These are phyloP conservation scores for Cephalopholis sonnerati DNA, from an alignment of 2,113 vertebrate genomes.

Conservation along the genomic window DNA sequence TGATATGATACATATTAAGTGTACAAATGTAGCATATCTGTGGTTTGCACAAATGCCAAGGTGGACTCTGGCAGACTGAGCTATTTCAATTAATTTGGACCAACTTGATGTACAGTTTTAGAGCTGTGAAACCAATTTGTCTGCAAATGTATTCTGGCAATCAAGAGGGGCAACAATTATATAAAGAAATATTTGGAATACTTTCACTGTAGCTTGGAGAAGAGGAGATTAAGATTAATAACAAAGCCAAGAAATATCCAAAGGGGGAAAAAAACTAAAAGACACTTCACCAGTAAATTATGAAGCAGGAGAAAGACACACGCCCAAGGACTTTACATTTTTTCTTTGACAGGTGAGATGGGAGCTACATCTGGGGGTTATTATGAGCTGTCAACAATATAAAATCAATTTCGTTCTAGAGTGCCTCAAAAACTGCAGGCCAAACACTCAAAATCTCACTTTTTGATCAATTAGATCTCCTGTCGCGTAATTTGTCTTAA, in stretches of 20 bases:
- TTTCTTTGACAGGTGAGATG: slow-evolving; percentile 32
- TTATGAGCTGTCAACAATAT: slow-evolving; percentile 12
- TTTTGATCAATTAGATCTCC: slow-evolving; percentile 3
- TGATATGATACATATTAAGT: too few relatives aligned
- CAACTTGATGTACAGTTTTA: slow-evolving; percentile 14
- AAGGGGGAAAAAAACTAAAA: slow-evolving; percentile 33
- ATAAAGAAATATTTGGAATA: slow-evolving; percentile 6
- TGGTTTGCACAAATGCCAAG: too few relatives aligned
- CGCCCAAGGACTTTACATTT: slow-evolving; percentile 17
- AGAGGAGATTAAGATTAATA: slow-evolving; percentile 49
- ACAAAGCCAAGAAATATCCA: slow-evolving; percentile 33
- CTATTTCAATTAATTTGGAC: not conserved
- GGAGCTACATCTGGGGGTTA: slow-evolving; percentile 13
- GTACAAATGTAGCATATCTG: too few relatives aligned
- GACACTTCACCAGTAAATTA: slow-evolving; percentile 46
- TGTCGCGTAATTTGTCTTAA: not conserved
- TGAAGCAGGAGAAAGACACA: slow-evolving; percentile 35
- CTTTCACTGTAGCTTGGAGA: slow-evolving; percentile 12
- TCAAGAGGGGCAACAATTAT: not conserved
- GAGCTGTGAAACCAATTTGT: slow-evolving; percentile 6
- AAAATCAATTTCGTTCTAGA: not conserved
- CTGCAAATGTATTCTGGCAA: slow-evolving; percentile 12
- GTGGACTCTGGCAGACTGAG: too few relatives aligned
- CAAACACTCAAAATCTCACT: not conserved
- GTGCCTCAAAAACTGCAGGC: not conserved